Evolutionary conservation across 92 coral and sea anemone species (phyloP).

Genomic region (Siderastrea siderea): DNA sequence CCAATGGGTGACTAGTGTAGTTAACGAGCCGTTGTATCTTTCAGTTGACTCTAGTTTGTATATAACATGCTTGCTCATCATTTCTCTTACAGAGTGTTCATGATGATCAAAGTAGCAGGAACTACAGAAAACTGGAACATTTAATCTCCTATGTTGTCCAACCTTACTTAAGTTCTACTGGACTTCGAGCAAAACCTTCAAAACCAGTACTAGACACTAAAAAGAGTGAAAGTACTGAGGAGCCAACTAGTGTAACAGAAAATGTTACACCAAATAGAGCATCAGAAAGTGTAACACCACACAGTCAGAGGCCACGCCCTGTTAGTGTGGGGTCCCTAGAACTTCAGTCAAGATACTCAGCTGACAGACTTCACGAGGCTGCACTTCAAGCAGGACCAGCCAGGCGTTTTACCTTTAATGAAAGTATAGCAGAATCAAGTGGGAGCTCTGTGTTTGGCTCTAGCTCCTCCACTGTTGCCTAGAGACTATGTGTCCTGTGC

Average conservation of each 20-base stretch:
- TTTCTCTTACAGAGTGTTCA: conserved; percentile 85
- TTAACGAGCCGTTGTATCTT: no score
- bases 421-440: conserved; percentile 7
- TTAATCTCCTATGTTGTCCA: conserved; percentile 87
- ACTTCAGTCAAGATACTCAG: conserved; percentile 52
- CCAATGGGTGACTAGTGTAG: no score
- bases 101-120: conserved; percentile 78
- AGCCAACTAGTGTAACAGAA: conserved; percentile 12
- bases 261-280: neutral
- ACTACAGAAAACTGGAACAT: conserved; percentile 88
- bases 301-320: conserved; percentile 29
- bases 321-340: conserved; percentile 42
- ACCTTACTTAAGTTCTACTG: conserved; percentile 93
- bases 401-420: conserved; percentile 39
- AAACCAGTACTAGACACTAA: conserved; percentile 7
- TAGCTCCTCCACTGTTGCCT: conserved; percentile 29
- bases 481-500: no score
- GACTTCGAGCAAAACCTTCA: conserved; percentile 70
- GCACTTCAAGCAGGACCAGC: conserved; percentile 14
- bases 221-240: conserved; percentile 20
- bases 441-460: conserved; percentile 30
- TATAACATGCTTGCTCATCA: neutral
- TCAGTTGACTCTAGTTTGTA: neutral
- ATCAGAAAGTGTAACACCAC: neutral
- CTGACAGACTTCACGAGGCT: conserved; percentile 52